Evolutionary conservation across 2,797 vertebrate species (phyloP), one percentile per base, ranked within the genome.

Genomic region (Mionectes olivaceus): DNA sequence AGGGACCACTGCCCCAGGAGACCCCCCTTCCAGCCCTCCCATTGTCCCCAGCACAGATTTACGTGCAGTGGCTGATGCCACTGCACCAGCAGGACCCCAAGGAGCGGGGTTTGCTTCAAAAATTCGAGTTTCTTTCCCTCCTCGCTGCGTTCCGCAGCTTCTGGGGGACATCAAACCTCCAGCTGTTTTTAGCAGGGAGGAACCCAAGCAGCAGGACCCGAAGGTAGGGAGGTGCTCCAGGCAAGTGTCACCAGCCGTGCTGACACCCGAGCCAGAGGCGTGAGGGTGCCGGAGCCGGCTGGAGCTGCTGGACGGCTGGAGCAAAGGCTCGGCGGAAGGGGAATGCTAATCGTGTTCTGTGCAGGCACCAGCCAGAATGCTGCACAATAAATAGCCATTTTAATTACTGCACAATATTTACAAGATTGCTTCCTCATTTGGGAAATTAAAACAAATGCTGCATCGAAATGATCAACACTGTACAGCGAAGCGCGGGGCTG

Each of bases 361-460:
- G 74, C 89, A 14, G 92, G 82, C 91, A 68, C 87, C 94, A 94
- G 92, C 82, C 84, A 43, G 85, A 69, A 28, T 4, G 94, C 93
- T 11, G 95, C 93, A 91, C 94, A 83, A 93, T 89, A 92, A 95
- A 92, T 85, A 94, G 93, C 94, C 92, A 63, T 92, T 95, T 92
- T 95, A 96, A 97, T 96, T 95, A 93, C 94, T 3, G 46, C 93
- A 91, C 94, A 94, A 95, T 94, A 96, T 96, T 97, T 94, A 96
- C 90, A 81, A 90, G 90, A 90, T 92, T 41, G 92, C 92, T 95
- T 89, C 95, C 95, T 96, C 95, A 73, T 94, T 93, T 94, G 95
- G 96, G 94, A 92, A 95, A 96, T 91, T 89, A 94, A 95, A 96
- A 95, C 95, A 92, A 96, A 95, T 88, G 90, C 93, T 87, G 89